Evolutionary conservation across 2,888 invertebrate genomes (phyloP).

Genomic region (Xanthorhoe designata): DNA sequence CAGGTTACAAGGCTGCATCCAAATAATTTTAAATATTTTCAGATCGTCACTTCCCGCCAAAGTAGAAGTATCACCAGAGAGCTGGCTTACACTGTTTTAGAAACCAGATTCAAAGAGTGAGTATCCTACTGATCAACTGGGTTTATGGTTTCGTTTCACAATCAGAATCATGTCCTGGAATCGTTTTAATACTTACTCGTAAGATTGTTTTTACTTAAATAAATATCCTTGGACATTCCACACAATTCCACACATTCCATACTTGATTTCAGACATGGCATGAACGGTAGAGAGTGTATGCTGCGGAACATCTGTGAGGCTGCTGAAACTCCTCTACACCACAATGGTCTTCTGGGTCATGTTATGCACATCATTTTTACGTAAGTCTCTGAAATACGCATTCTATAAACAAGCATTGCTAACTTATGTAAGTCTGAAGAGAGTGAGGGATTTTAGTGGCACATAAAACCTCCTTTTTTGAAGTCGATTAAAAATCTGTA

Average conservation of each 20-base stretch:
- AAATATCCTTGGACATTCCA: too few relatives aligned
- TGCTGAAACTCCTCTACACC: constrained; percentile 86
- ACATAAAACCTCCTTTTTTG: too few relatives aligned
- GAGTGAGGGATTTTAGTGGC: too few relatives aligned
- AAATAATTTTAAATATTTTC: constrained; percentile 27
- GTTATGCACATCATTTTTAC: constrained; percentile 89
- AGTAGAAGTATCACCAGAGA: constrained; percentile 83
- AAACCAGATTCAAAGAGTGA: constrained; percentile 85
- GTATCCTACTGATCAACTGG: constrained; percentile 42
- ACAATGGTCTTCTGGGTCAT: constrained; percentile 88
- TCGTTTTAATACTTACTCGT: too few relatives aligned
- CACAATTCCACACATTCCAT: not conserved
- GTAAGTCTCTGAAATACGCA: constrained; percentile 76
- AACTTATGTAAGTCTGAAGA: too few relatives aligned
- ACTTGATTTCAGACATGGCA: constrained; percentile 81
- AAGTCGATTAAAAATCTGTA: too few relatives aligned
- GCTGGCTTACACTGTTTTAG: constrained; percentile 82
- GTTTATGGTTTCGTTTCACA: not conserved
- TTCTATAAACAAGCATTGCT: too few relatives aligned
- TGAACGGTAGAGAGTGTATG: constrained; percentile 87
- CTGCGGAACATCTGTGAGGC: constrained; percentile 89
- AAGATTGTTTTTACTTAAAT: too few relatives aligned
- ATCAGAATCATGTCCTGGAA: too few relatives aligned
- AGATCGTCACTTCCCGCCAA: constrained; percentile 71
- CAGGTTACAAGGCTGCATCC: too few relatives aligned